Conservation (phyloP, 1,140 invertebrate species). For the Apis florea region DNA sequence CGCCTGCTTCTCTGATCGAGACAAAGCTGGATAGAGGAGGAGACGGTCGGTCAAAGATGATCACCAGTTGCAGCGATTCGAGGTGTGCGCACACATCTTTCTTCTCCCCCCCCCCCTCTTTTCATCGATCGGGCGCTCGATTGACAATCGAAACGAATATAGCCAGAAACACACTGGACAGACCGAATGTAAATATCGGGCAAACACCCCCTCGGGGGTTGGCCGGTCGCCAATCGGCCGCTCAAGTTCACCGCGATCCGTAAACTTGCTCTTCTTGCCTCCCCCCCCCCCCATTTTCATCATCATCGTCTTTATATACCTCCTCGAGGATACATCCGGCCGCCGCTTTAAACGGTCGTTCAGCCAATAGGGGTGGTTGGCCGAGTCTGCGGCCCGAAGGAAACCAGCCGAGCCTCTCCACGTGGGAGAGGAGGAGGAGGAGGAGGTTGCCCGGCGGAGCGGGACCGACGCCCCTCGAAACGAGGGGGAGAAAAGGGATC, state of each 20-base stretch:
- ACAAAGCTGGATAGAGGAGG: no score
- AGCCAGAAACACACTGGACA: slow-evolving; percentile 18
- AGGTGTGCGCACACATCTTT: no score
- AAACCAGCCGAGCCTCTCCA: slow-evolving; percentile 40
- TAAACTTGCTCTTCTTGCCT: slow-evolving; percentile 54
- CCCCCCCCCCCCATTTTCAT: slow-evolving; percentile 16
- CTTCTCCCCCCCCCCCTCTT: not conserved
- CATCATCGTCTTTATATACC: slow-evolving; percentile 34
- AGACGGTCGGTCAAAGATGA: no score
- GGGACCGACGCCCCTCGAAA: not conserved
- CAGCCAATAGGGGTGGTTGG: slow-evolving; percentile 62
- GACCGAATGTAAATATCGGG: slow-evolving; percentile 63
- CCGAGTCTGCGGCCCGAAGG: slow-evolving; percentile 52
- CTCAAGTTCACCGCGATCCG: slow-evolving; percentile 67
- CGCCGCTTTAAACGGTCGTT: slow-evolving; percentile 57
- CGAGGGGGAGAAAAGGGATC: not conserved
- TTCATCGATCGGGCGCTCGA: not conserved
- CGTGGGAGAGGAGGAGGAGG: slow-evolving; percentile 6
- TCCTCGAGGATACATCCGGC: slow-evolving; percentile 36
- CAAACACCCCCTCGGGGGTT: slow-evolving; percentile 51
- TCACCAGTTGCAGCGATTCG: no score
- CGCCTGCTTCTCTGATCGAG: slow-evolving; percentile 7
- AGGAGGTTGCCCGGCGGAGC: no score
- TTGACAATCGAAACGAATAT: slow-evolving; percentile 6
- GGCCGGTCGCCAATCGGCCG: slow-evolving; percentile 54